These are phyloP conservation scores for Cuniculus paca DNA, from an alignment of 2,797 vertebrate species.

Conservation along the genomic window DNA sequence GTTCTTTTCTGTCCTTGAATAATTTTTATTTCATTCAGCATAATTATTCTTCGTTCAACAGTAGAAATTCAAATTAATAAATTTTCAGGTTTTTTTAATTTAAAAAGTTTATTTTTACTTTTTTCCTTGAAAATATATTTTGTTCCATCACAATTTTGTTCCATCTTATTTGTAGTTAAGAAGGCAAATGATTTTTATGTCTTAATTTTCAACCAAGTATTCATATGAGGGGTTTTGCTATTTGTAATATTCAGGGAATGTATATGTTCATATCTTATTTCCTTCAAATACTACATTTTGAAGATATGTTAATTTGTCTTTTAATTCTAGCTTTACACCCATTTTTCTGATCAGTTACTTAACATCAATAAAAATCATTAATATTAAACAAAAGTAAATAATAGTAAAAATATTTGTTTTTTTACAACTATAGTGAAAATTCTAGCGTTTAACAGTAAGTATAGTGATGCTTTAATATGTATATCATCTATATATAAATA, in stretches of 20 bases:
- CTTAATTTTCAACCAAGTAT: not conserved
- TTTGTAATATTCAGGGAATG: not conserved
- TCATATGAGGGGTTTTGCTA: not conserved
- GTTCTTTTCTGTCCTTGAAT: not conserved
- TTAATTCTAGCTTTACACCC: not conserved
- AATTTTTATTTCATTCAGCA: not conserved
- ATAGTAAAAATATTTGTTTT: not conserved
- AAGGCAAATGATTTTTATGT: conserved; percentile 10
- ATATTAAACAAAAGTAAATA: not conserved
- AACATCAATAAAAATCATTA: not conserved
- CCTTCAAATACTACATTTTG: conserved; percentile 24
- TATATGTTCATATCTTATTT: not conserved
- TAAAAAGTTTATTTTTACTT: not conserved
- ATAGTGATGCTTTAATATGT: not conserved
- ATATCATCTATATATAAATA: not conserved
- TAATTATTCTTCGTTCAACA: not conserved
- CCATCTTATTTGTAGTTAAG: not conserved
- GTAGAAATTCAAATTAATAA: not conserved
- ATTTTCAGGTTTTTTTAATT: not conserved
- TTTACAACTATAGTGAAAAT: conserved; percentile 22
- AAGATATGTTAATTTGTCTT: not conserved
- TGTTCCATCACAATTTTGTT: not conserved
- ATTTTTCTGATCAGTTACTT: not conserved
- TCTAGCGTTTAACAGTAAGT: not conserved
- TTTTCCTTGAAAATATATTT: not conserved